phyloP scores from a whole-genome alignment of 2,797 vertebrate genomes.

The Trachops cirrhosus region DNA sequence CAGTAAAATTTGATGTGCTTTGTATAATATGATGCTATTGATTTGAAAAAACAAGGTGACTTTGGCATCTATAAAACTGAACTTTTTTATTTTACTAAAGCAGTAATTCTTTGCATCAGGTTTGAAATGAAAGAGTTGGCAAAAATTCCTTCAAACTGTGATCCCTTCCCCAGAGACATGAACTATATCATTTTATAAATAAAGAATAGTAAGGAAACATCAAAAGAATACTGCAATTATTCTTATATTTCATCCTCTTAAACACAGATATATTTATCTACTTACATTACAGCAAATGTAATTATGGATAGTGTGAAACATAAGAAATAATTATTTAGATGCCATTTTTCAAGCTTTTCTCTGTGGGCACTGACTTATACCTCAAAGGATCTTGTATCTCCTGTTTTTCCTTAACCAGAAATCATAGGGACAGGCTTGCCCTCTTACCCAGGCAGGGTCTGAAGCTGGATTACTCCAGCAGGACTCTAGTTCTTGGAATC shows the following conservation, averaged over 20 bases:
- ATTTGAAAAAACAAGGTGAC: neutral
- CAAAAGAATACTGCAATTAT: neutral
- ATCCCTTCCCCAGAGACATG: neutral
- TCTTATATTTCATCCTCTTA: neutral
- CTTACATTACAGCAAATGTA: neutral
- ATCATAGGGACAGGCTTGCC: neutral
- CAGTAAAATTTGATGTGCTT: neutral
- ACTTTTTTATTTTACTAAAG: neutral
- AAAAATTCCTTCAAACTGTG: conserved; percentile 34
- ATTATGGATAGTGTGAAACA: neutral
- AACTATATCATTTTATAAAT: neutral
- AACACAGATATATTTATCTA: neutral
- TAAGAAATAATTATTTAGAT: neutral
- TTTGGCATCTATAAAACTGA: neutral
- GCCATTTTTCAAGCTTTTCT: neutral
- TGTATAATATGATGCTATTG: neutral
- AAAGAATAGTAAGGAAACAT: neutral
- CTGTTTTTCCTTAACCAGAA: neutral
- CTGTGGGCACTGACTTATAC: neutral
- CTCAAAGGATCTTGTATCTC: neutral
- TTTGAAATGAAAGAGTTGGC: neutral
- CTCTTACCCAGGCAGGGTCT: neutral
- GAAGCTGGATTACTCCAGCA: neutral
- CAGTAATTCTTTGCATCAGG: neutral
- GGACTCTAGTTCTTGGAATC: neutral